Evolutionary conservation across 2,888 invertebrate species (phyloP), one percentile per base, ranked within the genome.

Genomic region (Slavum lentiscoides): DNA sequence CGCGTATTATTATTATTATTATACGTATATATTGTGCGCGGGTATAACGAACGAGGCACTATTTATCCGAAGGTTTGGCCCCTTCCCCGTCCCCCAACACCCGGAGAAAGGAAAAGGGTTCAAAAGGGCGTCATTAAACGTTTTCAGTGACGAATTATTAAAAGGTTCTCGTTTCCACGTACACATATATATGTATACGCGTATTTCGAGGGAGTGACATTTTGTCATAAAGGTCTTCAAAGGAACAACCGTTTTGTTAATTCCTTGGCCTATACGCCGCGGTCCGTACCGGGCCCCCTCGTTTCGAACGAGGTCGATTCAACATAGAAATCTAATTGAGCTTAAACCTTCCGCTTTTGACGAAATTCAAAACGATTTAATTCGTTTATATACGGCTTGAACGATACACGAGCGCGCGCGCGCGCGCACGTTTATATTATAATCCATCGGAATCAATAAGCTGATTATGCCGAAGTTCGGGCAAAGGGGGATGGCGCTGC

Each of bases 121-220:
- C 55, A 80, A 80, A 80, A 80, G 80, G 70, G 80, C 72, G 66
- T 80, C 80, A 80, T 80, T 80, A 80, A 80, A 80, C 64, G 72
- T 80, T 80, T 80, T 72, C 80, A 72, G 64, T 66, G 80, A 72
- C 80, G 80, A 80, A 80, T 80, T 80, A 64, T 80, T 72, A 80
- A 80, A 72, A 80, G 80, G 80, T 80, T 80, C 66, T 62, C 61
- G 37, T 76, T 76, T 68, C 58, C 55, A 9, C 55, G 77, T 30
- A 30, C 55, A 9, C 55, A 69, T 30, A 30, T 30, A 30, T 30
- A 30, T 30, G 1, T 30, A 30, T 30, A 30, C 30, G 30, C 30
- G 30, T 37, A 43, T 72, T 64, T 55, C 70, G 66, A 72, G 62
- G 69, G 69, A 77, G 77, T 77, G 77, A 77, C 77, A 77, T 77